Percentiles rank a stretch among this genome's conserved stretches.
phyloP scores from a whole-genome alignment of 2,113 vertebrate species.

The Corythaeola cristata region DNA sequence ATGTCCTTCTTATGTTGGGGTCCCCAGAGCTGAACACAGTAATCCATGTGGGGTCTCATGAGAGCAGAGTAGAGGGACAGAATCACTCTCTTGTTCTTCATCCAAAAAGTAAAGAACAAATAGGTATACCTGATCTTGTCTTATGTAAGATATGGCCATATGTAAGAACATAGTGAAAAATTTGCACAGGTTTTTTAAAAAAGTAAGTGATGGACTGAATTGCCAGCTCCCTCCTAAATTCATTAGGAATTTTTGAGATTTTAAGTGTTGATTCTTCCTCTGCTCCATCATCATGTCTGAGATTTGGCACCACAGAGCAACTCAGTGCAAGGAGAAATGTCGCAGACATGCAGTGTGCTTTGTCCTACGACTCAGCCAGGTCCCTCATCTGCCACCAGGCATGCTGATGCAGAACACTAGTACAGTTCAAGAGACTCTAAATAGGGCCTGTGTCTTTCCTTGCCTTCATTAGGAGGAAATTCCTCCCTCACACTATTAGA shows the following conservation, averaged over 20 bases:
- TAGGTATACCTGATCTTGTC: background rate
- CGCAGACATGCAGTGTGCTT: background rate
- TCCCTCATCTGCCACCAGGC: background rate
- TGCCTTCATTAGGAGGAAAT: background rate
- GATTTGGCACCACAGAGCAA: background rate
- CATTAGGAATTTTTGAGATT: background rate
- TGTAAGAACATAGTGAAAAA: background rate
- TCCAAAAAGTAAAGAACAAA: background rate
- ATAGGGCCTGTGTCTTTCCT: background rate
- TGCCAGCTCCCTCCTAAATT: background rate
- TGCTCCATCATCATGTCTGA: background rate
- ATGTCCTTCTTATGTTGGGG: no score
- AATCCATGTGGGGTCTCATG: no score
- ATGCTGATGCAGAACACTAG: background rate
- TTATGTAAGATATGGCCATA: background rate
- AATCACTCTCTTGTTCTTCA: accelerated
- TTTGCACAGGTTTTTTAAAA: background rate
- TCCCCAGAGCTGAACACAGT: no score
- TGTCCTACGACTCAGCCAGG: background rate
- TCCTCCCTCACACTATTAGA: background rate
- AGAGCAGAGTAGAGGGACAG: no score
- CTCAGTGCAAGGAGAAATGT: background rate
- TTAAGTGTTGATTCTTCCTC: background rate
- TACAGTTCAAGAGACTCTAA: background rate
- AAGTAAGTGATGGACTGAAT: background rate